Conservation (phyloP, 2,888 invertebrate species). For the Leucoma salicis region DNA sequence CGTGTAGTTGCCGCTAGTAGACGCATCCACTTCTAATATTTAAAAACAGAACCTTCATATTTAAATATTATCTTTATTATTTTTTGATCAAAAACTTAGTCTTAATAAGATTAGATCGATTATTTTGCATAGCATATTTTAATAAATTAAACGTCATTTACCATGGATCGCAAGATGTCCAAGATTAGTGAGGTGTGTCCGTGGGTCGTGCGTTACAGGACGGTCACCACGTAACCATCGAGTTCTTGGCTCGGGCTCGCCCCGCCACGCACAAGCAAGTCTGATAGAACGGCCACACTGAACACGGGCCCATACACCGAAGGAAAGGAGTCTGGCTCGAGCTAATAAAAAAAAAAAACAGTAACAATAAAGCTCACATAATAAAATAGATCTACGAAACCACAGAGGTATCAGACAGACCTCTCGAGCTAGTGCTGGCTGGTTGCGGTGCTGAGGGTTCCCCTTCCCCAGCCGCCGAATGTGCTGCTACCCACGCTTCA, state of each 20-base stretch:
- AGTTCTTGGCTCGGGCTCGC: conserved; percentile 89
- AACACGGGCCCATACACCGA: conserved; percentile 87
- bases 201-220: conserved; percentile 87
- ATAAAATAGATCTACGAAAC: no score
- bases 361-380: no score
- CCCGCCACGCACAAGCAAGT: conserved; percentile 88
- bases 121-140: no score
- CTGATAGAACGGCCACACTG: conserved; percentile 86
- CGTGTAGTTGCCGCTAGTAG: conserved; percentile 90
- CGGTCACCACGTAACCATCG: conserved; percentile 88
- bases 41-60: no score
- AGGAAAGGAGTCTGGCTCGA: conserved; percentile 91
- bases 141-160: no score
- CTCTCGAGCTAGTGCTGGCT: conserved; percentile 88
- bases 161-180: conserved; percentile 88
- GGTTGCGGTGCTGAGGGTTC: conserved; percentile 89
- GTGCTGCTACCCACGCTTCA: conserved; percentile 94
- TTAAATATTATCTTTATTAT: no score
- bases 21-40: conserved; percentile 85
- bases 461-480: conserved; percentile 90
- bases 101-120: no score
- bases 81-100: no score
- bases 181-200: conserved; percentile 86
- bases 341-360: conserved; percentile 74
- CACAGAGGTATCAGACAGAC: conserved; percentile 55